phyloP scores from a whole-genome alignment of 2,797 vertebrate species.

The Gadopsis bispinosus region DNA sequence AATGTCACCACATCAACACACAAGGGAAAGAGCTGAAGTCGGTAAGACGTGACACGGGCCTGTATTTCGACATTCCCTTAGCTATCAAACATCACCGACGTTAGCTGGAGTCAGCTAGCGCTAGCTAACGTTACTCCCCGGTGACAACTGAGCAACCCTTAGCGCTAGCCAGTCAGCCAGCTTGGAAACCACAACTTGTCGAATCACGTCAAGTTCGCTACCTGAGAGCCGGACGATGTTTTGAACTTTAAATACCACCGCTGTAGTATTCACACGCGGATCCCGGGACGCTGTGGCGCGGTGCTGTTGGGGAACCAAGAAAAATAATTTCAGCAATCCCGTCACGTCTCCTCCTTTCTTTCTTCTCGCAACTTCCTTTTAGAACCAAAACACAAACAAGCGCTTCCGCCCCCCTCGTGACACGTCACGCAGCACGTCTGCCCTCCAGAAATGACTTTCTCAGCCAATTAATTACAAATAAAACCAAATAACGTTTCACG shows the following conservation, averaged over 20 bases:
- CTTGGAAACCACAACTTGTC: conserved; percentile 61
- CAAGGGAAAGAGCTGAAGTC: not conserved
- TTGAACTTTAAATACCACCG: conserved; percentile 55
- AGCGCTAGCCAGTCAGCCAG: conserved; percentile 63
- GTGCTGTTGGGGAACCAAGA: conserved; percentile 49
- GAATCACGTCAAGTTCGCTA: conserved; percentile 65
- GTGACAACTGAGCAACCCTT: conserved; percentile 49
- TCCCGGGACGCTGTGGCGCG: conserved; percentile 42
- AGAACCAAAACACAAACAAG: conserved; percentile 89
- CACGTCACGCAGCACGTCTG: conserved; percentile 79
- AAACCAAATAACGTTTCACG: fast-evolving
- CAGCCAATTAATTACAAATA: not conserved
- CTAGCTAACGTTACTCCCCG: conserved; percentile 50
- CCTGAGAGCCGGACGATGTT: conserved; percentile 78
- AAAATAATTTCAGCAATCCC: conserved; percentile 79
- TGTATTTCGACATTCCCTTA: not conserved
- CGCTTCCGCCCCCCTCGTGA: conserved; percentile 81
- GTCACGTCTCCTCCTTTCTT: conserved; percentile 87
- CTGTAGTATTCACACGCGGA: conserved; percentile 41
- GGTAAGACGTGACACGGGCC: conserved; percentile 22
- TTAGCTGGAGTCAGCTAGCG: conserved; percentile 62
- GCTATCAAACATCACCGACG: conserved; percentile 40
- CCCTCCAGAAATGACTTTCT: not conserved
- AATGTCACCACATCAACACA: not conserved
- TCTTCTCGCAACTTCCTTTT: conserved; percentile 86